Evolutionary conservation across 2,888 invertebrate genomes (phyloP), one percentile per base, ranked within the genome.

Genomic region (Ornithoptera priamus): DNA sequence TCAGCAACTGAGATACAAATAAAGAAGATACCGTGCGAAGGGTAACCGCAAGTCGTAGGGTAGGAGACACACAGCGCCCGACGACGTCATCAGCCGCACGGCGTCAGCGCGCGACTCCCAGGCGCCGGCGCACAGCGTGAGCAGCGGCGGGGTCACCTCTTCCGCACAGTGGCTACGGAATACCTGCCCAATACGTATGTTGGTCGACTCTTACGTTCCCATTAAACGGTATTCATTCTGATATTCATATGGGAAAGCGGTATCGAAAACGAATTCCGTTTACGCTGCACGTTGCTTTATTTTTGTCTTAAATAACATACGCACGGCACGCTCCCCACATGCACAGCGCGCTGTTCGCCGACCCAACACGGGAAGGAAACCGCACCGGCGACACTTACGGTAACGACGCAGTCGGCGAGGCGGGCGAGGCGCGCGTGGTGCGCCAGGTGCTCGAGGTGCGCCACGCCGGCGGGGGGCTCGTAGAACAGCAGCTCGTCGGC

Each of bases 401-500:
- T 86, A 2, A 85, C 74, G 46, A 89, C 84, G 63, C 77, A 78
- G 50, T 88, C 84, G 60, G 88, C 87, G 1, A 90, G 77, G 7
- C 39, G 36, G 60, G 88, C 87, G 1, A 90, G 77, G 8, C 39
- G 17, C 12, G 62, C 42, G 42, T 3, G 58, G 15, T 22, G 22
- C 22, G 22, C 22, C 22, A 22, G 22, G 0, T 59, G 60, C 24
- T 3, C 15, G 73, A 72, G 0, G 76, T 72, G 50, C 88, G 67
- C 0, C 20, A 0, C 20, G 67, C 24, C 8, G 20, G 42, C 30
- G 6, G 63, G 24, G 39, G 62, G 72, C 20, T 81, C 84, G 56
- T 98, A 97, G 85, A 97, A 99, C 0, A 97, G 96, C 63, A 96
- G 95, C 80, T 98, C 97, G 77, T 96, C 96, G 0, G 95, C 95